Evolutionary conservation across 2,797 vertebrate species (phyloP).

Genomic region (Sibirionetta formosa): DNA sequence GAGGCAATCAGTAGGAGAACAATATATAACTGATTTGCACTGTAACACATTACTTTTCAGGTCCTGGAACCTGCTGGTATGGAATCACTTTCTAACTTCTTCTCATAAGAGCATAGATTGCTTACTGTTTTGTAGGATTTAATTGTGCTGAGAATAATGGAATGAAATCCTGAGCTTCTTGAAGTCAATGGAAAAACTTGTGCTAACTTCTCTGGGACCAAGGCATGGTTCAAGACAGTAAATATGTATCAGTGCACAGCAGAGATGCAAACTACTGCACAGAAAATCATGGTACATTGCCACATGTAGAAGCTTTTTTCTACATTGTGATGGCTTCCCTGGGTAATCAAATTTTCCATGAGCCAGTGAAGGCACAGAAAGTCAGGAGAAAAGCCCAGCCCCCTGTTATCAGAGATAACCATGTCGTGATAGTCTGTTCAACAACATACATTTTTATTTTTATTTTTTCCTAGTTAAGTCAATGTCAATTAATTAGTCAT

Average conservation of each 20-base stretch:
- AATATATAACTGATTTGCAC: neutral
- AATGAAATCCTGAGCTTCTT: neutral
- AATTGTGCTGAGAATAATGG: neutral
- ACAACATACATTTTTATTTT: neutral
- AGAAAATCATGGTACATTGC: neutral
- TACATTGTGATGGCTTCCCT: neutral
- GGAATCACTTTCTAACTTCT: neutral
- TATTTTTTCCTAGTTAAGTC: neutral
- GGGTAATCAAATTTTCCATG: neutral
- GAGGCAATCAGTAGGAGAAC: neutral
- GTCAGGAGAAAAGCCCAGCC: neutral
- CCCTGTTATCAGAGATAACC: no score
- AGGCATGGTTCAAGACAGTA: neutral
- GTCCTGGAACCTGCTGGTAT: neutral
- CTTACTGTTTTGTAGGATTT: neutral
- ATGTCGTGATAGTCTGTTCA: neutral
- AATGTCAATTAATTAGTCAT: neutral
- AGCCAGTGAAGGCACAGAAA: neutral
- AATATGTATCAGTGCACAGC: fast-evolving
- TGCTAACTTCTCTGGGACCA: neutral
- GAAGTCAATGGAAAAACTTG: neutral
- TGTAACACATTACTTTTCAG: neutral
- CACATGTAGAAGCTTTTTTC: neutral
- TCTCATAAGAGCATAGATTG: neutral
- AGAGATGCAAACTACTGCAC: neutral